Percentiles rank a stretch among this genome's conserved stretches.
phyloP scores from a whole-genome alignment of 2,113 vertebrate species.

The Gobiocypris rarus region DNA sequence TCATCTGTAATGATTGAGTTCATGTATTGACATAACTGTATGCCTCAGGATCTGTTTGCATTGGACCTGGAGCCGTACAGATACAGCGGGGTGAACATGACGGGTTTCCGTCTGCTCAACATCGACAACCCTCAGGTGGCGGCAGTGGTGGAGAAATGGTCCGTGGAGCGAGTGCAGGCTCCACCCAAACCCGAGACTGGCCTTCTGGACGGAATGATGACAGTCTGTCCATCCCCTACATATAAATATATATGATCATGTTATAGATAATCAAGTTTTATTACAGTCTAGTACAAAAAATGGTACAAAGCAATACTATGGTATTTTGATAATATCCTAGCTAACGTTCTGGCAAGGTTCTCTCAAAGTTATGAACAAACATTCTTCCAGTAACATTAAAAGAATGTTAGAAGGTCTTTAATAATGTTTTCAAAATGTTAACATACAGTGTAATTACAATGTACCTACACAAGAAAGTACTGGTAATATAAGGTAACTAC shows the following conservation, averaged over 20 bases:
- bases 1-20: not conserved
- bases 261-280: too few species aligned
- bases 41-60: constrained; percentile 88
- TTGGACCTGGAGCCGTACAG: constrained; percentile 95
- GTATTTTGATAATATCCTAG: too few species aligned
- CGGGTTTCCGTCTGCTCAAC: constrained; percentile 93
- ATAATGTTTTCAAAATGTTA: too few species aligned
- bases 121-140: constrained; percentile 86
- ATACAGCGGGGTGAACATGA: constrained; percentile 98
- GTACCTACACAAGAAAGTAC: too few species aligned
- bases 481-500: too few species aligned
- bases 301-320: too few species aligned
- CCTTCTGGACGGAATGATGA: constrained; percentile 92
- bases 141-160: constrained; percentile 91
- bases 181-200: constrained; percentile 87
- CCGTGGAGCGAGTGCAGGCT: constrained; percentile 91
- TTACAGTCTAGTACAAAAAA: too few species aligned
- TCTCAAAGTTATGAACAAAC: too few species aligned
- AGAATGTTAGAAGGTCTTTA: too few species aligned
- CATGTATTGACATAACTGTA: not conserved
- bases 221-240: constrained; percentile 73
- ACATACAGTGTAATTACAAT: too few species aligned
- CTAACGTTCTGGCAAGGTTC: too few species aligned
- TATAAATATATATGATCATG: not conserved
- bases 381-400: too few species aligned